phyloP scores from a whole-genome alignment of 1,140 invertebrate species.

The Babylonia areolata region DNA sequence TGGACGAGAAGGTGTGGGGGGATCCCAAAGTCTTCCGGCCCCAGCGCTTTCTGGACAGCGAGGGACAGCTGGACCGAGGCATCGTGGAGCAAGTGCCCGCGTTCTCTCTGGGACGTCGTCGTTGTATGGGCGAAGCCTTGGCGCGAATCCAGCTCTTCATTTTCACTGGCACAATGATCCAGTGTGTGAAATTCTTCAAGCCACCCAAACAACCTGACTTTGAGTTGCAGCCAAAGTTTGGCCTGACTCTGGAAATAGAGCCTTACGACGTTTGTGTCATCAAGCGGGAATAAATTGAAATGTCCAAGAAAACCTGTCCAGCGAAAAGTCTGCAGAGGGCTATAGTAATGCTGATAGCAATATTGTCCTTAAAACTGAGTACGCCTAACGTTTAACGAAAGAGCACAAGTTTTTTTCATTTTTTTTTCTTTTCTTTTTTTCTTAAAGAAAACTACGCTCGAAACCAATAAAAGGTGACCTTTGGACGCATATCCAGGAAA shows the following conservation, averaged over 20 bases:
- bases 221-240: slow-evolving; percentile 12
- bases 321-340: no score
- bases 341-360: no score
- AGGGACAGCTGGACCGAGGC: slow-evolving; percentile 77
- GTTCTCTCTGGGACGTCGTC: slow-evolving; percentile 51
- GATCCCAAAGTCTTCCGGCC: slow-evolving; percentile 84
- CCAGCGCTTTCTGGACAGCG: slow-evolving; percentile 83
- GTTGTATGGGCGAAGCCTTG: slow-evolving; percentile 56
- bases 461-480: no score
- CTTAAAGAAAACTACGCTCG: no score
- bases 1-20: slow-evolving; percentile 78
- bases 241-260: slow-evolving; percentile 12
- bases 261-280: slow-evolving; percentile 37
- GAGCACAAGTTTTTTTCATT: no score
- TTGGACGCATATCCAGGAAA: no score
- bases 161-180: slow-evolving; percentile 51
- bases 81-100: slow-evolving; percentile 37
- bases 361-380: no score
- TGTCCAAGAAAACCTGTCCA: no score
- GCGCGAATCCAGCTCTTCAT: slow-evolving; percentile 57
- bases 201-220: slow-evolving; percentile 34
- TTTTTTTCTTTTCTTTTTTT: no score
- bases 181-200: slow-evolving; percentile 44
- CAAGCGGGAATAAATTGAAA: slow-evolving; percentile 6
- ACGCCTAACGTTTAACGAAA: no score